Evolutionary conservation across 2,113 vertebrate species (phyloP).

Genomic region (Gymnarchus niloticus): DNA sequence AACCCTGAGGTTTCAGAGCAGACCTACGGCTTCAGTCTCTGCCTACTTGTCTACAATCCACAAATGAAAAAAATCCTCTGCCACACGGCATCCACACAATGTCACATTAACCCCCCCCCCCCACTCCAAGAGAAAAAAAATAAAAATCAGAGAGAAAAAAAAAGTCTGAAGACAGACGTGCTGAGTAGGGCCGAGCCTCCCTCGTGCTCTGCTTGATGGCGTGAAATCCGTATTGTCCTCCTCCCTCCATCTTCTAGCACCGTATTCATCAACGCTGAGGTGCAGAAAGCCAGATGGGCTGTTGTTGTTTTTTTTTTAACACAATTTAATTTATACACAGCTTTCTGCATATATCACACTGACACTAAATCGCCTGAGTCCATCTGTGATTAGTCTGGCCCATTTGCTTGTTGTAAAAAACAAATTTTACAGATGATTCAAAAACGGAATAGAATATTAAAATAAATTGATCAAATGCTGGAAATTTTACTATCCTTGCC

Average conservation of each 20-base stretch:
- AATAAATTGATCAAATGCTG: slow-evolving; percentile 33
- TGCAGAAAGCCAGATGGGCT: slow-evolving; percentile 42
- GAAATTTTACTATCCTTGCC: slow-evolving; percentile 13
- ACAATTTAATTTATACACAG: slow-evolving; percentile 41
- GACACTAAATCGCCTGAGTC: slow-evolving; percentile 42
- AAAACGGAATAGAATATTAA: slow-evolving; percentile 18
- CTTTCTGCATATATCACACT: slow-evolving; percentile 45
- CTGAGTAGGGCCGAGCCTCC: slow-evolving; percentile 10
- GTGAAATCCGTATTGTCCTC: slow-evolving; percentile 43
- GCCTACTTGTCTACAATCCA: not conserved
- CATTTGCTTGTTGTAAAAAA: slow-evolving; percentile 25
- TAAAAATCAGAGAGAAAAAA: too few species aligned
- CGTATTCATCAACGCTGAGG: slow-evolving; percentile 38
- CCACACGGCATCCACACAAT: not conserved
- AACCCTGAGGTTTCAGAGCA: slow-evolving; percentile 14
- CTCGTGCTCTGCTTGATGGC: slow-evolving; percentile 16
- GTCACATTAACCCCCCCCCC: slow-evolving; percentile 3
- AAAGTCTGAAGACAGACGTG: slow-evolving; percentile 13
- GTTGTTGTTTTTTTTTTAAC: slow-evolving; percentile 29
- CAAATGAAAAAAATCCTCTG: not conserved
- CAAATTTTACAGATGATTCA: not conserved
- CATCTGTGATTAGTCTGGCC: slow-evolving; percentile 38
- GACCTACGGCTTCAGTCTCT: not conserved
- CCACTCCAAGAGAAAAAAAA: not conserved
- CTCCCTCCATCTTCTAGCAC: slow-evolving; percentile 29